Conservation (phyloP, 2,797 vertebrate genomes). For the Falco novaeseelandiae region DNA sequence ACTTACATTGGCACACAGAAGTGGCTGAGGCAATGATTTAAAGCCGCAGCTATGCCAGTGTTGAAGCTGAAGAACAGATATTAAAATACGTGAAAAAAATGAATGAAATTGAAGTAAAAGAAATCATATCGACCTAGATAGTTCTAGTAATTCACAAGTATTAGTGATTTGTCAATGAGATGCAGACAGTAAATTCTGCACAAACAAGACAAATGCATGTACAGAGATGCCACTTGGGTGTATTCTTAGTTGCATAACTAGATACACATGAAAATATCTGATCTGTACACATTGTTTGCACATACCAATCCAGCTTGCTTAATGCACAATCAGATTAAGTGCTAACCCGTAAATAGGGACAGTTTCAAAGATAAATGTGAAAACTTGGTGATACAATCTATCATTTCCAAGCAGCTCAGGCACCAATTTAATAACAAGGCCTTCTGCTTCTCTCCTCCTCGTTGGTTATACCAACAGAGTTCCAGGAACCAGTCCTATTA, state of each 20-base stretch:
- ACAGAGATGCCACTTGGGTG: not conserved
- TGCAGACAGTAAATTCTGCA: not conserved
- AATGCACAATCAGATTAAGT: not conserved
- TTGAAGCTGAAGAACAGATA: constrained; percentile 72
- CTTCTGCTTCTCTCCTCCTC: not conserved
- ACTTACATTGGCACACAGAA: constrained; percentile 75
- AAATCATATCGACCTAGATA: constrained; percentile 14
- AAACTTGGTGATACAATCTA: not conserved
- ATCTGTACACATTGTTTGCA: not conserved
- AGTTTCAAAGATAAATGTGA: not conserved
- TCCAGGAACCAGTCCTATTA: not conserved
- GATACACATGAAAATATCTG: not conserved
- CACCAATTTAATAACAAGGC: not conserved
- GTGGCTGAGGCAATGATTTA: constrained; percentile 75
- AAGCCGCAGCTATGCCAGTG: constrained; percentile 74
- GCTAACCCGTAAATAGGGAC: not conserved
- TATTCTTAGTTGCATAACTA: not conserved
- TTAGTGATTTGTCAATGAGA: not conserved
- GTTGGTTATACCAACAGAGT: not conserved
- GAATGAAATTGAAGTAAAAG: constrained; percentile 39
- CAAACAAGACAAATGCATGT: not conserved
- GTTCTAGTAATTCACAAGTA: not conserved
- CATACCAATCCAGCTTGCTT: not conserved
- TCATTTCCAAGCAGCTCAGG: not conserved
- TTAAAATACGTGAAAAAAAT: constrained; percentile 61